Evolutionary conservation across 2,888 invertebrate genomes (phyloP).

Genomic region (Nasonia oneida): DNA sequence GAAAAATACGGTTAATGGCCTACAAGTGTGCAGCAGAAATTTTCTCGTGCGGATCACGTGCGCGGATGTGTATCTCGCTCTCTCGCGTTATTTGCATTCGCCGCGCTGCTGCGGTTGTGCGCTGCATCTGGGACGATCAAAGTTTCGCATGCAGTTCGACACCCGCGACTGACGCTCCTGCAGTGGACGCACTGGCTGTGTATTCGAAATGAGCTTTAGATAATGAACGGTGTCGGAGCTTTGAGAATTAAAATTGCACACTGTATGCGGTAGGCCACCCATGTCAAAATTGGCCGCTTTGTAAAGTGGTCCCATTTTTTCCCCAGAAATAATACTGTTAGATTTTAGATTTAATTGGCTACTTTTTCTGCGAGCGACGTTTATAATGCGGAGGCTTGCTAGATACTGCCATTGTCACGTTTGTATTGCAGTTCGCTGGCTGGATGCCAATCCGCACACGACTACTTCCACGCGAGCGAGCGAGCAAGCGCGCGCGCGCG

Average conservation of each 20-base stretch:
- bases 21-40: background rate
- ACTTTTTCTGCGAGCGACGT: background rate
- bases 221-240: too few species aligned
- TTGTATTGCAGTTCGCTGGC: background rate
- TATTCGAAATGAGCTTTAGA: background rate
- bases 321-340: background rate
- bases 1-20: constrained; percentile 37
- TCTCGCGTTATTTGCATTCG: background rate
- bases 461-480: background rate
- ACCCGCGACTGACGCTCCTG: background rate
- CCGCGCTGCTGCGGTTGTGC: too few species aligned
- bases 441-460: background rate
- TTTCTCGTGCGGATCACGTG: constrained; percentile 24
- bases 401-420: background rate
- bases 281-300: background rate
- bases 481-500: too few species aligned
- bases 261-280: too few species aligned
- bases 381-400: background rate
- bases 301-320: background rate
- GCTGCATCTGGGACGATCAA: background rate
- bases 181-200: background rate
- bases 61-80: background rate
- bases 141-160: background rate
- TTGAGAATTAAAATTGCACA: background rate
- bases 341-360: background rate